Evolutionary conservation across 2,888 invertebrate species (phyloP).

Genomic region (Trichogramma evanescens): DNA sequence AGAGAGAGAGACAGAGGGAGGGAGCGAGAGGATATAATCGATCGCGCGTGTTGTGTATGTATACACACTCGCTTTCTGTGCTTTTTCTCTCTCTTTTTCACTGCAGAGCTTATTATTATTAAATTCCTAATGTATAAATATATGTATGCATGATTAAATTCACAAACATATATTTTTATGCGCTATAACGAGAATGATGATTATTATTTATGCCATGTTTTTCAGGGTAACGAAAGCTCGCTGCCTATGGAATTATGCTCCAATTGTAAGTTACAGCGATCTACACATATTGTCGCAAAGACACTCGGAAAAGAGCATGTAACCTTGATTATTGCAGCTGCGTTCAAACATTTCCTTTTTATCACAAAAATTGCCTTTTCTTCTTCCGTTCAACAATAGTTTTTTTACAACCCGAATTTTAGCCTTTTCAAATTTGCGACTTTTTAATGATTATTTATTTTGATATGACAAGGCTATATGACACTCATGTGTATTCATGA

Average conservation of each 20-base stretch:
- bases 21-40: neutral
- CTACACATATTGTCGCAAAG: slow-evolving; percentile 12
- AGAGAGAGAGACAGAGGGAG: neutral
- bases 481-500: neutral
- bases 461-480: neutral
- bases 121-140: too few relatives aligned
- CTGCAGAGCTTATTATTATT: neutral
- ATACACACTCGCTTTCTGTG: neutral
- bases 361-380: neutral
- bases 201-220: slow-evolving; percentile 38
- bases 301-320: slow-evolving; percentile 2
- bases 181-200: neutral
- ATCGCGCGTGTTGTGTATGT: neutral
- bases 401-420: neutral
- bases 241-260: slow-evolving; percentile 96
- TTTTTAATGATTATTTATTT: slow-evolving; percentile 3
- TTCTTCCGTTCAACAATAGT: neutral
- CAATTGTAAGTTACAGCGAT: slow-evolving; percentile 50
- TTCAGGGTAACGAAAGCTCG: slow-evolving; percentile 92
- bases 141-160: too few relatives aligned
- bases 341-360: neutral
- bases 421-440: neutral
- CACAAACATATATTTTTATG: neutral
- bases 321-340: slow-evolving; percentile 13
- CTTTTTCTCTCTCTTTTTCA: neutral